Evolutionary conservation across 2,113 vertebrate species (phyloP), one percentile per base, ranked within the genome.

Genomic region (Proterorhinus semilunaris): DNA sequence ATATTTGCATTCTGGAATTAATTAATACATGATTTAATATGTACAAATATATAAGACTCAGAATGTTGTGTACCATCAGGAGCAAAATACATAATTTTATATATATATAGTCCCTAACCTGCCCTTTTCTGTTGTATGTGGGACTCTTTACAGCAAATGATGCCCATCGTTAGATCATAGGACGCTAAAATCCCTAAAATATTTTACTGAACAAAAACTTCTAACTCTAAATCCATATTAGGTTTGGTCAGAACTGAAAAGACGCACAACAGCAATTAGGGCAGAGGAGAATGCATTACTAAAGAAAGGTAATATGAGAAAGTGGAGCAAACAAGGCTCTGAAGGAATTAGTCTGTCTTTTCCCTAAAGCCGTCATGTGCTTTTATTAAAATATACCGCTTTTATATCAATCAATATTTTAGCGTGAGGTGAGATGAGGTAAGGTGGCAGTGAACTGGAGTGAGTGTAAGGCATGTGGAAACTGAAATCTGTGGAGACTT

Each of bases 361-460:
- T 42, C 53, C 17, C 13, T 58, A 36, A 36, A 42, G 9, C 7
- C 7, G 3, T 8, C 42, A 61, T 10, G 13, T 61, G 42, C 42
- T 44, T 44, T 61, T 61, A 45, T 16, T 61, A 61, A 61, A 44
- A 61, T 8, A 44, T n/a, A 45, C 3, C 15, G 16, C 42, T 44
- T 44, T 61, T 8, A 44, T n/a, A 44, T n/a, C 15, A 61, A 58
- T 58, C 11, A 42, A 58, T 42, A 42, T 58, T 42, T 58, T 15
- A 58, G 17, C 17, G 13, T 1, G 13, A 59, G 36, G 11, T 15
- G 13, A 61, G 5, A 15, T 61, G 58, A 61, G 58, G 58, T 61
- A n/a, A 61, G 42, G 15, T 61, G 58, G 58, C 58, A 44, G 13
- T 43, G 12, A 59, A 36, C 54, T 36, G 54, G 55, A 42, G 58